Conservation (phyloP, 2,888 invertebrate species). For the Cerastoderma edule region DNA sequence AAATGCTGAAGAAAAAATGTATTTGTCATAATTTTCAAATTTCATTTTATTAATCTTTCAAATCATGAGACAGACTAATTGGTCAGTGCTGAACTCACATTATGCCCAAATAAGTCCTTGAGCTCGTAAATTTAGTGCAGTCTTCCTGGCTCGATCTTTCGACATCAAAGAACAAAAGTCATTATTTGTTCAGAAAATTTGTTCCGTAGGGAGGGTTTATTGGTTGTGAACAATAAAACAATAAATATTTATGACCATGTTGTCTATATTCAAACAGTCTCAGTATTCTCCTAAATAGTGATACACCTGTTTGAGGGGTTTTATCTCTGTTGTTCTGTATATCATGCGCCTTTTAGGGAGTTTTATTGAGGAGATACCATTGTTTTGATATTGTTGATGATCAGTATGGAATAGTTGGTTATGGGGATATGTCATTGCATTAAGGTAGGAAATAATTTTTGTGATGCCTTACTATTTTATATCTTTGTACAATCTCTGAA, state of each 20-base stretch:
- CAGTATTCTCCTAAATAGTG: not conserved
- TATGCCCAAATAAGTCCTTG: no score
- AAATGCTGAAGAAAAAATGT: no score
- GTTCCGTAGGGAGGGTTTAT: constrained; percentile 43
- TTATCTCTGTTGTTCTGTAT: not conserved
- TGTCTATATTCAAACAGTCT: constrained; percentile 20
- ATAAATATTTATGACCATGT: constrained; percentile 48
- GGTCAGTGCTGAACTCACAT: no score
- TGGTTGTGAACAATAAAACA: constrained; percentile 45
- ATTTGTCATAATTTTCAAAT: no score
- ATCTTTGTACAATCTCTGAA: no score
- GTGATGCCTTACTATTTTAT: no score
- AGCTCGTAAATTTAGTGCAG: no score
- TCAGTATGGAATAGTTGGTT: constrained; percentile 11
- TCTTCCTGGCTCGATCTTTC: no score
- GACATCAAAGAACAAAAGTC: constrained; percentile 33
- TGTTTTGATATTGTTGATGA: not conserved
- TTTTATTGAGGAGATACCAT: not conserved
- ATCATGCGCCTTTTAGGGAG: not conserved
- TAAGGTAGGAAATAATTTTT: no score
- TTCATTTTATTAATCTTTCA: no score
- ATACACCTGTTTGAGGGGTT: constrained; percentile 15
- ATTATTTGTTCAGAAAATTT: constrained; percentile 45
- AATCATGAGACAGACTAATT: no score
- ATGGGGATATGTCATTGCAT: no score